Base-by-base conservation (phyloP, 2,797 vertebrate genomes). In the Loris lydekkerianus region DNA sequence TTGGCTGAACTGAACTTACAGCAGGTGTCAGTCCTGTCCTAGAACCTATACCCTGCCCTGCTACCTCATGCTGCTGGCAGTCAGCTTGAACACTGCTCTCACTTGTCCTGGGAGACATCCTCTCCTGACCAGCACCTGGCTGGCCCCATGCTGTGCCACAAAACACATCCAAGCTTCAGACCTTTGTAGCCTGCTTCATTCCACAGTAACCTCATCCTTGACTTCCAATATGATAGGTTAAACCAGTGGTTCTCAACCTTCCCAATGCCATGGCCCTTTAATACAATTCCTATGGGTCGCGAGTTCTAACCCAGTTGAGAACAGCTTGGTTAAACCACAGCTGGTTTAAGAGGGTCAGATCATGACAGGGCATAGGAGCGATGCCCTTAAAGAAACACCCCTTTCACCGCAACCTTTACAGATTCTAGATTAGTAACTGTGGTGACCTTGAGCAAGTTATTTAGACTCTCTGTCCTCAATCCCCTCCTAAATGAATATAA, bases 81-180 rank as follows among this genome's bases (percentile, higher is more conserved):
- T 20, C 31, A 18, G 17, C 25, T 46, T 31, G 31, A n/a, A 46
- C 3, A 1, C 21, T 25, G 0, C 5, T 65, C 43, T 31, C 0
- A 3, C 25, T 27, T 73, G 31, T 23, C 5, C 56, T 69, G 72
- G 0, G 29, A 89, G 89, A 73, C 13, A n/a, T 17, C 6, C 1
- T 14, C 21, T 86, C 10, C 18, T 14, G 1, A 4, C 18, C 5
- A 23, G 80, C 23, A 31, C 5, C 7, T 5, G 34, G 20, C 13
- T 5, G 1, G 78, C 11, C 4, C 29, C 7, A 0, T 1, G 15
- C 73, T 43, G 15, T 0, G 56, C 31, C 7, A 14, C 23, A 93
- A 37, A 76, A 3, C 60, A 46, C 3, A 0, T 67, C 20, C 40
- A 67, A 17, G 27, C n/a, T 31, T n/a, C 10, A 63, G 27, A 31